A percentile compares a stretch with the other conserved stretches of the same genome.
phyloP scores from a whole-genome alignment of 2,113 vertebrate species.

The Neotragus pygmaeus region DNA sequence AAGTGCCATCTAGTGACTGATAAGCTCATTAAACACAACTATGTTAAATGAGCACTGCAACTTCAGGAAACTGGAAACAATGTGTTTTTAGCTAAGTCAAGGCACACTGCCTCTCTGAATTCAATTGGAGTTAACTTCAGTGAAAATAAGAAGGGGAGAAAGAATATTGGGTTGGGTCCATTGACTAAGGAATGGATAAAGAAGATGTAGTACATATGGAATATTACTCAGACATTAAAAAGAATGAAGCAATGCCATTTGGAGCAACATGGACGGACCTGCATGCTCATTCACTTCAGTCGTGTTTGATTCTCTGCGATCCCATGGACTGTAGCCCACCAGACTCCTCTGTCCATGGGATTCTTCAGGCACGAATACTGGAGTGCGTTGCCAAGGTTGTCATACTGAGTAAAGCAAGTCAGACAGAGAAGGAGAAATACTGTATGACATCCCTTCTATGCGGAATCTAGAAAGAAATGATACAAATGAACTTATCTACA shows the following conservation, averaged over 20 bases:
- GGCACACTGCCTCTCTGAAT: neutral
- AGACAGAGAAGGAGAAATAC: neutral
- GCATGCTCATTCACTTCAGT: neutral
- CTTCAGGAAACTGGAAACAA: neutral
- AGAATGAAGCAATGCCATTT: neutral
- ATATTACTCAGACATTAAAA: neutral
- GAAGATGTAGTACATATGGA: neutral
- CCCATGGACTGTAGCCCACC: neutral
- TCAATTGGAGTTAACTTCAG: neutral
- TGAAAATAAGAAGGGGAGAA: neutral
- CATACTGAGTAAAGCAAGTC: neutral
- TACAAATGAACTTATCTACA: neutral
- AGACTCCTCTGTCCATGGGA: neutral
- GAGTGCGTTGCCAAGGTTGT: neutral
- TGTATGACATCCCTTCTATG: neutral
- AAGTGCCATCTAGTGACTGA: neutral
- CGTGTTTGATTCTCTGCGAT: neutral
- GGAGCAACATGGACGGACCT: neutral
- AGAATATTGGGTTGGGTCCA: neutral
- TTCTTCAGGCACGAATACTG: neutral
- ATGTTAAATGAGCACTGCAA: neutral
- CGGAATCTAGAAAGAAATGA: neutral
- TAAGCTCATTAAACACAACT: neutral
- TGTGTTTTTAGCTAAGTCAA: neutral
- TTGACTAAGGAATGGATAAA: neutral